Base-by-base conservation (phyloP, 2,888 invertebrate species). In the Cecidostiba fungosa region DNA sequence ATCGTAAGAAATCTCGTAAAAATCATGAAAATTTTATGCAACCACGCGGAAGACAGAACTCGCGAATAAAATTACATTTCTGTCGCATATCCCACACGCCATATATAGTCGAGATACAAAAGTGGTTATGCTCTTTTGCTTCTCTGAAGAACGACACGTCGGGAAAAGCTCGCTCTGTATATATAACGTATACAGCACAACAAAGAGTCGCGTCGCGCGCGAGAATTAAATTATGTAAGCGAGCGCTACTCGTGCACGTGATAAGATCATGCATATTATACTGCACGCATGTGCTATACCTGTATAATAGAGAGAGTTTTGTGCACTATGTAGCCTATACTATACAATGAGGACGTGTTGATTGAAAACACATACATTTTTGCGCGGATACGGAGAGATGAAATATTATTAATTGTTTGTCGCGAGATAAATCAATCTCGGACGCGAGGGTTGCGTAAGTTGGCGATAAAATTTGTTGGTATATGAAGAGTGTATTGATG, bases 151-250 rank as follows among this genome's bases (percentile, higher is more conserved):
- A 66, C 26, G 16, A 66, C 12, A 29, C 29, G 29, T 3, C 66
- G 66, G 66, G 66, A 66, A 66, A 66, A 29, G 14, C 66, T 26
- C 12, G 66, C 66, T 8, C 5, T 23, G 23, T 16, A 14, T 66
- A 12, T 66, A 1, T 8, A 26, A 0, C 23, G 19, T 5, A 23
- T 5, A 26, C 19, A 72, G 23, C 12, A 36, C 8, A n/a, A 23
- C 43, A 19, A n/a, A 43, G 26, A 36, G 77, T 29, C 69, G 26
- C 36, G 50, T 26, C 47, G 50, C 72, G 36, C 59, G 32, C 29
- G 72, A 72, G 36, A 32, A 76, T 74, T 26, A 73, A 79, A 82
- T 85, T 85, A 85, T 79, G 79, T 82, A 85, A 85, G 82, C 78
- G 14, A 59, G 43, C 23, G 26, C 23, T 36, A 47, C 26, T 50